These are phyloP conservation scores for Cloeon dipterum DNA, from an alignment of 2,888 invertebrate genomes.

Conservation along the genomic window DNA sequence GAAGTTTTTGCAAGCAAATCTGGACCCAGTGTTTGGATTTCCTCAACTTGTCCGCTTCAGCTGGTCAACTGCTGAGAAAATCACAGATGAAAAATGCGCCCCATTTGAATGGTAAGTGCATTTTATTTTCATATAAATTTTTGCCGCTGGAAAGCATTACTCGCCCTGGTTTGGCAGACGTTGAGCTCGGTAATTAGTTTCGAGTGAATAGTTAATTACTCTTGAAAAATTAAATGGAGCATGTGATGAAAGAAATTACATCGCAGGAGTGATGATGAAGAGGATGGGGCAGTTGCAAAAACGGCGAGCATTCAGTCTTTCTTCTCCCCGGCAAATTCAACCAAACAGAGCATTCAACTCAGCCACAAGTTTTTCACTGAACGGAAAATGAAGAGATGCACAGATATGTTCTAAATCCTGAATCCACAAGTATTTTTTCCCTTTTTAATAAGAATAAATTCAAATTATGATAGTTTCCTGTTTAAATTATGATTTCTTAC, in stretches of 20 bases:
- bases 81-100: slow-evolving; percentile 50
- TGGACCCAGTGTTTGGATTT: slow-evolving; percentile 85
- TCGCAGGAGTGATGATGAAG: not conserved
- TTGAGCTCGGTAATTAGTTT: too few species aligned
- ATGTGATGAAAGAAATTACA: too few species aligned
- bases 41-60: slow-evolving; percentile 85
- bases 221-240: too few species aligned
- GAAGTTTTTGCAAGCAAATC: slow-evolving; percentile 54
- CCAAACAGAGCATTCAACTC: not conserved
- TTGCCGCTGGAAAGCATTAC: too few species aligned
- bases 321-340: not conserved
- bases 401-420: too few species aligned
- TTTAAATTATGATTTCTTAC: too few species aligned
- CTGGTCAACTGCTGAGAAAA: slow-evolving; percentile 83
- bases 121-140: not conserved
- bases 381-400: not conserved
- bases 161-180: too few species aligned
- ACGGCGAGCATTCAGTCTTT: not conserved
- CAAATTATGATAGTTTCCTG: too few species aligned
- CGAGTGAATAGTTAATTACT: too few species aligned
- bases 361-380: not conserved
- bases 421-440: too few species aligned
- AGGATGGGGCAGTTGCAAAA: not conserved
- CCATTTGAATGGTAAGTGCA: slow-evolving; percentile 41
- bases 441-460: too few species aligned